These are phyloP conservation scores for Aporrectodea caliginosa DNA, from an alignment of 1,140 invertebrate genomes.

Conservation along the genomic window DNA sequence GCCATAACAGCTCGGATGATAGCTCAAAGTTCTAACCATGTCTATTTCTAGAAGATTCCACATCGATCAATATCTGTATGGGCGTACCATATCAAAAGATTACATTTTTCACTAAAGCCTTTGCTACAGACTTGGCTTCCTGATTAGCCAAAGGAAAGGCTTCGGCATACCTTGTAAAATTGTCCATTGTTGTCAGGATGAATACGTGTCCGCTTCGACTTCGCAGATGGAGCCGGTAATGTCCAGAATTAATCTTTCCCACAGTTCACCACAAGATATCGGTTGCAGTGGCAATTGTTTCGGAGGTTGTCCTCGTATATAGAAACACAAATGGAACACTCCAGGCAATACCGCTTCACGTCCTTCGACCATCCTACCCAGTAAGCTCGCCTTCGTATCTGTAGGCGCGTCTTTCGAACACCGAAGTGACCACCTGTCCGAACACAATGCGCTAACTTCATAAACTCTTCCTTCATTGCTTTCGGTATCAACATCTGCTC, in stretches of 20 bases:
- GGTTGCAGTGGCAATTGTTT: background rate
- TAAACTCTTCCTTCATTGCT: background rate
- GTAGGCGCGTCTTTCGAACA: background rate
- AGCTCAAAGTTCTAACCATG: too few relatives aligned
- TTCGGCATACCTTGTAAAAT: too few relatives aligned
- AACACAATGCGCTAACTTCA: background rate
- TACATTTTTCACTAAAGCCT: too few relatives aligned
- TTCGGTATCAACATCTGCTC: background rate
- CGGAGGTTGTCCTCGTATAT: background rate
- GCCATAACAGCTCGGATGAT: too few relatives aligned
- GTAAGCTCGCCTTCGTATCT: background rate
- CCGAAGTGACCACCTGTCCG: background rate
- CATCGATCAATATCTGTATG: background rate
- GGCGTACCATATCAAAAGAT: background rate
- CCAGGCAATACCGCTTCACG: background rate
- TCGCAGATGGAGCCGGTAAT: too few relatives aligned
- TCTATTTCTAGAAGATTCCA: background rate
- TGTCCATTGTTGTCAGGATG: too few relatives aligned
- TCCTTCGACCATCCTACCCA: too few relatives aligned
- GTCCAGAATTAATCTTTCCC: too few relatives aligned
- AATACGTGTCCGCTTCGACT: conserved; percentile 4
- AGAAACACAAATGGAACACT: background rate
- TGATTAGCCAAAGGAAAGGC: background rate
- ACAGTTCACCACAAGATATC: background rate
- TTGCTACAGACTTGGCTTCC: too few relatives aligned